Conservation (phyloP, 2,888 invertebrate genomes). For the Andrena dorsata region DNA sequence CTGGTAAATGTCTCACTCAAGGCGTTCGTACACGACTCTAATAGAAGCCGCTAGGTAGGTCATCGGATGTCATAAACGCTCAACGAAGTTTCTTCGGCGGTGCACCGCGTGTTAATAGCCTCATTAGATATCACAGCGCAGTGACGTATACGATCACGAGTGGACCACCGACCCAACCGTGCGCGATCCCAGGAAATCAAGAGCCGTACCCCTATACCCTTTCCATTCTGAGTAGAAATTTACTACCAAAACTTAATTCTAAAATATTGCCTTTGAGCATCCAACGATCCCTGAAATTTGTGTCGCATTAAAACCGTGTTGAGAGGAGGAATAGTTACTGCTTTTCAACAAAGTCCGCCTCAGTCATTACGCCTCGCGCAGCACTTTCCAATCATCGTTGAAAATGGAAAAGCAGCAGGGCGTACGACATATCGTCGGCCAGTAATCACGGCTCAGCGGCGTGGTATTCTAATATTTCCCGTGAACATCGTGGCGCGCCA, state of each 20-base stretch:
- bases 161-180: slow-evolving; percentile 37
- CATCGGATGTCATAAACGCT: slow-evolving; percentile 80
- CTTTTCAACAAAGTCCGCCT: too few relatives aligned
- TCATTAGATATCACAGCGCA: slow-evolving; percentile 76
- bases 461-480: slow-evolving; percentile 83
- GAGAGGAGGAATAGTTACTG: too few relatives aligned
- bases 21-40: slow-evolving; percentile 62
- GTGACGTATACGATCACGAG: slow-evolving; percentile 44
- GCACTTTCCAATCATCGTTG: background rate
- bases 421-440: background rate
- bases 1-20: slow-evolving; percentile 71
- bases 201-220: too few relatives aligned
- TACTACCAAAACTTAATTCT: too few relatives aligned
- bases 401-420: background rate
- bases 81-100: slow-evolving; percentile 74
- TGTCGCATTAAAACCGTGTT: too few relatives aligned
- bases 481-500: slow-evolving; percentile 72
- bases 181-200: background rate
- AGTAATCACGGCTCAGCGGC: slow-evolving; percentile 66
- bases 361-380: too few relatives aligned
- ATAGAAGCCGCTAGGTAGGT: slow-evolving; percentile 76
- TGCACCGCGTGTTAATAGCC: slow-evolving; percentile 80
- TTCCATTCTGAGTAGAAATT: too few relatives aligned
- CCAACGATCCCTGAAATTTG: background rate
- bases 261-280: too few relatives aligned